Evolutionary conservation across 1,140 invertebrate species (phyloP).

Genomic region (Drosophila neocordata): DNA sequence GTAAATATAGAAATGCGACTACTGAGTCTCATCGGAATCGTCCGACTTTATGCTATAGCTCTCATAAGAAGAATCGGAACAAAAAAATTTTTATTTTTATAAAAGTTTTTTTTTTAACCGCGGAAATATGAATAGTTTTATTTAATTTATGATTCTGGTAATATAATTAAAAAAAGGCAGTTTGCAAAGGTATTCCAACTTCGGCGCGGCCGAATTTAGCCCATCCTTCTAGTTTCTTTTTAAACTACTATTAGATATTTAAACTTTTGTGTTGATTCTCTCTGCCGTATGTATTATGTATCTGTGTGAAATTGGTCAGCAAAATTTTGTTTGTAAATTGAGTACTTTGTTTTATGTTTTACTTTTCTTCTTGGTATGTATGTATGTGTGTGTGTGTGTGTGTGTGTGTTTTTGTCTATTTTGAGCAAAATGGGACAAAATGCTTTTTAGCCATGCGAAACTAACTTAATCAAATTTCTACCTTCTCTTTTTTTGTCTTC

Average conservation of each 20-base stretch:
- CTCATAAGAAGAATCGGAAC: too few relatives aligned
- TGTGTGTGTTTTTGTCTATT: slow-evolving; percentile 8
- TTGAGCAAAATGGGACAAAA: slow-evolving; percentile 17
- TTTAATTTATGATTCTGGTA: too few relatives aligned
- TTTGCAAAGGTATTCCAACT: too few relatives aligned
- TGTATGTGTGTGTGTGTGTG: slow-evolving; percentile 3
- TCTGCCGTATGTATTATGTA: neutral
- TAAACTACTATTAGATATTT: neutral
- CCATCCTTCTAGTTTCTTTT: too few relatives aligned
- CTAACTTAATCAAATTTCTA: slow-evolving; percentile 70
- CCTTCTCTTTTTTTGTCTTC: neutral
- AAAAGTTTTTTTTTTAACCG: too few relatives aligned
- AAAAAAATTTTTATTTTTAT: too few relatives aligned
- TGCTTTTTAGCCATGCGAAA: slow-evolving; percentile 54
- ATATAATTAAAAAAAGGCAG: too few relatives aligned
- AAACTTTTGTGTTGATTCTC: slow-evolving; percentile 11
- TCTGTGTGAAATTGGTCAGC: slow-evolving; percentile 49
- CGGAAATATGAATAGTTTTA: too few relatives aligned
- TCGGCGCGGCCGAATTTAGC: too few relatives aligned
- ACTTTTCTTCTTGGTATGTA: slow-evolving; percentile 7
- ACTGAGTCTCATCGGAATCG: too few relatives aligned
- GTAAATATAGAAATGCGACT: too few relatives aligned
- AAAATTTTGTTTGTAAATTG: slow-evolving; percentile 37
- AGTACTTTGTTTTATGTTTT: slow-evolving; percentile 28
- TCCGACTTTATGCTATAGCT: too few relatives aligned